Percentiles rank a stretch among this genome's conserved stretches.
Conservation (phyloP, 1,140 invertebrate species). For the Elysia chlorotica region DNA sequence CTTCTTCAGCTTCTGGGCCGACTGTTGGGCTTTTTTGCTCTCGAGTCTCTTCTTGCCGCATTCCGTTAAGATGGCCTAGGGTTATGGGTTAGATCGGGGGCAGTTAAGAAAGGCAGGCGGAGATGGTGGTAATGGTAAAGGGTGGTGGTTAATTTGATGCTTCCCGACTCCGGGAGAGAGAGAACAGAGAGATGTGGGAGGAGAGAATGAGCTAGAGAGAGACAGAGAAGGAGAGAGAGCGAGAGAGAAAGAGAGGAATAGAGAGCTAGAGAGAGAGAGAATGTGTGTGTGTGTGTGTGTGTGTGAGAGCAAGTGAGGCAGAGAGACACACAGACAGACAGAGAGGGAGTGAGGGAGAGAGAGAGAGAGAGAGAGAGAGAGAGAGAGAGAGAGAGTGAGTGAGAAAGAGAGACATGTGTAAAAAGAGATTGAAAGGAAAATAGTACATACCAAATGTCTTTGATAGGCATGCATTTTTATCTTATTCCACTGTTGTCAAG, state of each 20-base stretch:
- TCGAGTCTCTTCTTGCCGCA: not conserved
- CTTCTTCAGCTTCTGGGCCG: not conserved
- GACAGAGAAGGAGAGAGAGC: not conserved
- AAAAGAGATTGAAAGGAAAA: not conserved
- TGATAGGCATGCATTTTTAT: too few species aligned
- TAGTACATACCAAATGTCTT: too few species aligned
- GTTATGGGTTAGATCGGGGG: not conserved
- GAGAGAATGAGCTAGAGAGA: constrained; percentile 8
- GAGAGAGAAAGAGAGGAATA: not conserved
- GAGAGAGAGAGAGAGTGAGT: not conserved
- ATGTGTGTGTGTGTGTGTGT: not conserved
- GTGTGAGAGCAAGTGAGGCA: constrained; percentile 5
- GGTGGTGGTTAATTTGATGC: too few species aligned
- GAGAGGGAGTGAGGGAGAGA: not conserved
- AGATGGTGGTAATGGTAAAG: too few species aligned
- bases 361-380: not conserved
- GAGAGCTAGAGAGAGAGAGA: not conserved
- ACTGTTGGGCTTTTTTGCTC: not conserved
- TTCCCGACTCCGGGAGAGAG: too few species aligned
- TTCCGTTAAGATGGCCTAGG: not conserved
- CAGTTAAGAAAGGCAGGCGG: too few species aligned
- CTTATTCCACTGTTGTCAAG: too few species aligned
- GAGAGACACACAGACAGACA: constrained; percentile 8
- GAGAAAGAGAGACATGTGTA: not conserved
- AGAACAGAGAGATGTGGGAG: not conserved